Conservation (phyloP, 2,113 vertebrate genomes). For the Urocynchramus pylzowi region DNA sequence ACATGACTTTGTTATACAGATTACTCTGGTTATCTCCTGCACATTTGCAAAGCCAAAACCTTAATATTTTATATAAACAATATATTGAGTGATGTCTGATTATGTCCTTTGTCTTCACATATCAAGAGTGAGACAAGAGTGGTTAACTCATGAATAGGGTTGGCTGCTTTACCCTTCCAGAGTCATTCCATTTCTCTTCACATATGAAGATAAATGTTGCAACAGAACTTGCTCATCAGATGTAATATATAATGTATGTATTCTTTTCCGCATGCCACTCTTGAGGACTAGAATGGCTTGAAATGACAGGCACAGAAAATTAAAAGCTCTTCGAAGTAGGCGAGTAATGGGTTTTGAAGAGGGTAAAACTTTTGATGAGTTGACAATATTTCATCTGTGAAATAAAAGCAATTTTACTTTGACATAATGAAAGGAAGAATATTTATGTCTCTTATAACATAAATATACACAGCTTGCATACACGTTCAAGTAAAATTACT, state of each 20-base stretch:
- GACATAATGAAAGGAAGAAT: not conserved
- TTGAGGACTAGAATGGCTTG: not conserved
- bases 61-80: not conserved
- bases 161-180: not conserved
- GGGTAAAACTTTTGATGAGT: not conserved
- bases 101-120: not conserved
- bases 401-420: not conserved
- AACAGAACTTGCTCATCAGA: slow-evolving; percentile 6
- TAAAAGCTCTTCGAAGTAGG: not conserved
- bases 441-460: not conserved
- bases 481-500: not conserved
- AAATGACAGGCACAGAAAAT: slow-evolving; percentile 6
- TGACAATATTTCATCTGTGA: not conserved
- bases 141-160: not conserved
- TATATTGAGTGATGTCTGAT: not conserved
- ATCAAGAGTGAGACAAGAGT: not conserved
- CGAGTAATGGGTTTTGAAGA: not conserved
- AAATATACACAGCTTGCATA: not conserved
- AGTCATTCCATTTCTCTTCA: not conserved
- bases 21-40: not conserved
- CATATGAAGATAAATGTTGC: slow-evolving; percentile 1
- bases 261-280: not conserved
- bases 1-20: not conserved
- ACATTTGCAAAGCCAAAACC: not conserved
- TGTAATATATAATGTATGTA: not conserved